A percentile compares a stretch with the other conserved stretches of the same genome.
These are phyloP conservation scores for Danaus melanippus DNA, from an alignment of 1,140 invertebrate genomes.

Conservation along the genomic window DNA sequence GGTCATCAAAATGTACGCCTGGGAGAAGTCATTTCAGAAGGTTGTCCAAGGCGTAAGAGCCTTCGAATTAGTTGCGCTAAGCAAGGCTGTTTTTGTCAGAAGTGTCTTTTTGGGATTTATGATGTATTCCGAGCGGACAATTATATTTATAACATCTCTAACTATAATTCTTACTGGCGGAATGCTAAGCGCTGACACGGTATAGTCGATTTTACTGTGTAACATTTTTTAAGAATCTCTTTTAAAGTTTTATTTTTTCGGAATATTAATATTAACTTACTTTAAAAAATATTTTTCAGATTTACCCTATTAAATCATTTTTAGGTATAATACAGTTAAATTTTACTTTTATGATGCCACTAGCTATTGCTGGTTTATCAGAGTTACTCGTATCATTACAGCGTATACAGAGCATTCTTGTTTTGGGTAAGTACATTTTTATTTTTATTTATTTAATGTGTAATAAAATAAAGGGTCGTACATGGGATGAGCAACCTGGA, in stretches of 20 bases:
- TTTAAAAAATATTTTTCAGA: constrained; percentile 38
- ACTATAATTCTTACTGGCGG: constrained; percentile 75
- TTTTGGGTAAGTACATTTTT: constrained; percentile 70
- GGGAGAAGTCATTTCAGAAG: constrained; percentile 78
- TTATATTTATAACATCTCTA: constrained; percentile 76
- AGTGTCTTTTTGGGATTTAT: constrained; percentile 75
- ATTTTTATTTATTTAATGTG: too few species aligned
- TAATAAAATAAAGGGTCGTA: too few species aligned
- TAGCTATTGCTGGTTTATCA: constrained; percentile 77
- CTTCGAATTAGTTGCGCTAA: constrained; percentile 75
- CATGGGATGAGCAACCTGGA: too few species aligned
- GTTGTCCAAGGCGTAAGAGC: constrained; percentile 71
- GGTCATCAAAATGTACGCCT: constrained; percentile 86
- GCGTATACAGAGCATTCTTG: constrained; percentile 76
- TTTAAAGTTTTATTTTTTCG: not conserved
- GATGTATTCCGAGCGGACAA: constrained; percentile 76
- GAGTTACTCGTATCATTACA: constrained; percentile 80
- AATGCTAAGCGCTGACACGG: constrained; percentile 77
- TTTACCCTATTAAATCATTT: constrained; percentile 81
- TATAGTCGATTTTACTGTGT: constrained; percentile 35
- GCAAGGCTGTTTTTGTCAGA: constrained; percentile 74
- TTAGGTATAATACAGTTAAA: constrained; percentile 78
- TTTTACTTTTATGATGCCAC: constrained; percentile 80
- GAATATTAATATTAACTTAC: not conserved
- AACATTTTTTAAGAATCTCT: not conserved